Conservation (phyloP, 2,797 vertebrate genomes). For the Loriculus beryllinus region DNA sequence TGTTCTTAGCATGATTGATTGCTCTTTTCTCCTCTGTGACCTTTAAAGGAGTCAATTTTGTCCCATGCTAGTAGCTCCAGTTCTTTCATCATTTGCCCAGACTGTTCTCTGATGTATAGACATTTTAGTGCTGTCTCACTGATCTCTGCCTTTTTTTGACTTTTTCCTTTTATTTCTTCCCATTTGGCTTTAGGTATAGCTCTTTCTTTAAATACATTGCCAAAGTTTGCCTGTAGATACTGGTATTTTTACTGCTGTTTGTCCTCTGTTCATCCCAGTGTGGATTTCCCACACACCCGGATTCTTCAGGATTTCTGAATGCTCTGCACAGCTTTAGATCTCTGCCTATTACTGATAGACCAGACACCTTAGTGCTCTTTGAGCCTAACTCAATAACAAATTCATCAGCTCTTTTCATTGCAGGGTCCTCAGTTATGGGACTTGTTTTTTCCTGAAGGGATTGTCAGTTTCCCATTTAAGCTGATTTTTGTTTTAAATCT, state of each 20-base stretch:
- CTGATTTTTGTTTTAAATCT: background rate
- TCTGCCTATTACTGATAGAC: background rate
- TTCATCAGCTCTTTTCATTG: background rate
- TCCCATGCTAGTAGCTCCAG: background rate
- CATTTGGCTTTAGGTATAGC: background rate
- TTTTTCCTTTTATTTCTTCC: background rate
- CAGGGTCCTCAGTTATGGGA: background rate
- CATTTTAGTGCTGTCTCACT: background rate
- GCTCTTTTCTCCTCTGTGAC: background rate
- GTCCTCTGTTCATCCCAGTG: background rate
- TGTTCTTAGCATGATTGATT: slow-evolving; percentile 8
- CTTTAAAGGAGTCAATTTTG: background rate
- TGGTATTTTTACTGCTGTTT: background rate
- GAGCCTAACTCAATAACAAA: background rate
- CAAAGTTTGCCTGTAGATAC: background rate
- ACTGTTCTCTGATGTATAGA: background rate
- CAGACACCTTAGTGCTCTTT: background rate
- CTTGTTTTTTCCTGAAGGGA: background rate
- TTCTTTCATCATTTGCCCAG: background rate
- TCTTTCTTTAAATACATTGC: background rate
- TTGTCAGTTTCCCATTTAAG: background rate
- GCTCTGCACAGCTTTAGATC: background rate
- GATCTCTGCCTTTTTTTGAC: background rate
- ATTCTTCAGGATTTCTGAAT: background rate
- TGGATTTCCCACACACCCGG: background rate